Evolutionary conservation across 2,888 invertebrate species (phyloP).

Genomic region (Drosophila pegasa): DNA sequence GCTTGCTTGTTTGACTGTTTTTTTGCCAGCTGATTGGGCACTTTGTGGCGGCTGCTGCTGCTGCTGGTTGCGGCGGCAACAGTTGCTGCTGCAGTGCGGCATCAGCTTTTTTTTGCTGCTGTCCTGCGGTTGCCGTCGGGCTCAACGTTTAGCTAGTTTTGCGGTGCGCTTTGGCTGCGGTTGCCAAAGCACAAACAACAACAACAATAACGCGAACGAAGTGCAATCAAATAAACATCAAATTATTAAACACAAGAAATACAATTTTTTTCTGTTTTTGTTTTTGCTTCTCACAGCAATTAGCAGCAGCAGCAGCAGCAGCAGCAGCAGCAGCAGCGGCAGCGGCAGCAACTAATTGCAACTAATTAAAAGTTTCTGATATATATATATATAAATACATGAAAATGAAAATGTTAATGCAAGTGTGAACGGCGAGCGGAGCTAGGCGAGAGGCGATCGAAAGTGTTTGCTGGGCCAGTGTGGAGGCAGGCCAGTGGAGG

Average conservation of each 20-base stretch:
- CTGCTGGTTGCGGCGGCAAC: conserved; percentile 26
- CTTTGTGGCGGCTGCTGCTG: conserved; percentile 32
- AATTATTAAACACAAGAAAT: conserved; percentile 12
- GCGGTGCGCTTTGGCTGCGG: conserved; percentile 67
- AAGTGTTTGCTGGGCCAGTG: conserved; percentile 10
- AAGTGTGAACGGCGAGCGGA: conserved; percentile 5
- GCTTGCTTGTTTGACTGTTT: conserved; percentile 31
- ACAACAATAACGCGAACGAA: conserved; percentile 13
- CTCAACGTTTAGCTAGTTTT: conserved; percentile 63
- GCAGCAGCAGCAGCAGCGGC: conserved; percentile 6
- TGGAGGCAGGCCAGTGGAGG: neutral
- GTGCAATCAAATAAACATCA: conserved; percentile 21
- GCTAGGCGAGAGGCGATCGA: neutral
- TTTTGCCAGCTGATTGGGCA: conserved; percentile 56
- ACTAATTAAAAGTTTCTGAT: conserved; percentile 12
- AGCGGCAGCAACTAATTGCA: conserved; percentile 17
- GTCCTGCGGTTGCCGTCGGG: conserved; percentile 36
- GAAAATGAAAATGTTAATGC: conserved; percentile 9
- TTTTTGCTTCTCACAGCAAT: conserved; percentile 4
- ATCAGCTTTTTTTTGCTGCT: conserved; percentile 3
- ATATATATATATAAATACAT: conserved; percentile 10
- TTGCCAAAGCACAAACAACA: conserved; percentile 36
- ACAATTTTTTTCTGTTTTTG: conserved; percentile 7
- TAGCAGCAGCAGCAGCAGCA: conserved; percentile 10
- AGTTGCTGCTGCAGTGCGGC: conserved; percentile 30